These are phyloP conservation scores for Dreissena rostriformis DNA, from an alignment of 1,140 invertebrate genomes.

Conservation along the genomic window DNA sequence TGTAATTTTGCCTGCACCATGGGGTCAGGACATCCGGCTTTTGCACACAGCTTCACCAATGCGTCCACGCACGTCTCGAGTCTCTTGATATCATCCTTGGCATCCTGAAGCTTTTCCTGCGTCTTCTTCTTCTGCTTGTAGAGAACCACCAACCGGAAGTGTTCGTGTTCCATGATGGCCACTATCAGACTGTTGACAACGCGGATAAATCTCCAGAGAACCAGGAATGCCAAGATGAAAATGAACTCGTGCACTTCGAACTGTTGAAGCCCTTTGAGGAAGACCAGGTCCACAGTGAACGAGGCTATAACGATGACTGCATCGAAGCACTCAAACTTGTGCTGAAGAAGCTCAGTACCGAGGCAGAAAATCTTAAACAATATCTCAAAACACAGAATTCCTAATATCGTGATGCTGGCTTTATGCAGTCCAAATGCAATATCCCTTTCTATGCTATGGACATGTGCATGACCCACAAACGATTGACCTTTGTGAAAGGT, in stretches of 20 bases:
- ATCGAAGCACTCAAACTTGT: constrained; percentile 59
- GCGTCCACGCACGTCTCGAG: constrained; percentile 55
- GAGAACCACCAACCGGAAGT: constrained; percentile 64
- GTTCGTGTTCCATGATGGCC: constrained; percentile 67
- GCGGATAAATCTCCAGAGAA: constrained; percentile 69
- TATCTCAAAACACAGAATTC: constrained; percentile 60
- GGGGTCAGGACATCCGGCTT: constrained; percentile 15
- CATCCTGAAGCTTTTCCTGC: constrained; percentile 52
- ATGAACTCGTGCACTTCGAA: constrained; percentile 61
- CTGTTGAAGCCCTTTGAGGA: constrained; percentile 54
- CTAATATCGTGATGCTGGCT: constrained; percentile 65
- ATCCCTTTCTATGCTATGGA: constrained; percentile 44
- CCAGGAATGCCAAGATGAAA: constrained; percentile 64
- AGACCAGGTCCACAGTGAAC: constrained; percentile 57
- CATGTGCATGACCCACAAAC: neutral
- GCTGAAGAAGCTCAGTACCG: constrained; percentile 29
- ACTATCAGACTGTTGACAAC: constrained; percentile 71
- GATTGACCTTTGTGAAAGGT: neutral
- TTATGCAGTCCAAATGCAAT: constrained; percentile 69
- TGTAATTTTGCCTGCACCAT: constrained; percentile 25
- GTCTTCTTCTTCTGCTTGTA: constrained; percentile 73
- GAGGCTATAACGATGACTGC: constrained; percentile 57
- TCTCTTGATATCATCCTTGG: constrained; percentile 51
- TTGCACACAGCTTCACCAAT: constrained; percentile 22
- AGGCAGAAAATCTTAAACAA: constrained; percentile 37